Conservation (phyloP, 2,797 vertebrate genomes). For the Pseudomugil gertrudae region DNA sequence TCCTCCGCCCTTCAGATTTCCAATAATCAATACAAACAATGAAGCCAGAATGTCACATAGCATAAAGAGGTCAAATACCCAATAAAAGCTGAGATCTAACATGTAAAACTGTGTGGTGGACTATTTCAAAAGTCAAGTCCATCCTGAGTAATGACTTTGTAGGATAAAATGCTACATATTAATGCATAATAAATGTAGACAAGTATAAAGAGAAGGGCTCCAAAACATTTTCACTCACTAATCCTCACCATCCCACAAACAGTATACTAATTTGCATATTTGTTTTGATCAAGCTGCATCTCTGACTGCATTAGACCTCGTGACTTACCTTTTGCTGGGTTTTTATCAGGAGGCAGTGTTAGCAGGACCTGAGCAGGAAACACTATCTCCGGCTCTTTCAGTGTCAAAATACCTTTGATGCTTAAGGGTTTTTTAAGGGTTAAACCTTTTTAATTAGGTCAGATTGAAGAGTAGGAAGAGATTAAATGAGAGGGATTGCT, state of each 20-base stretch:
- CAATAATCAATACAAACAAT: neutral
- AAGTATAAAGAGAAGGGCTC: too few species aligned
- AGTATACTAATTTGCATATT: too few species aligned
- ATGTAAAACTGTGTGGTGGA: too few species aligned
- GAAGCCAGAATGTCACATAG: neutral
- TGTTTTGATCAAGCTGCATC: too few species aligned
- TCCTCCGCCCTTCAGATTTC: neutral
- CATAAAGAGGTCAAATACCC: neutral
- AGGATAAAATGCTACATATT: too few species aligned
- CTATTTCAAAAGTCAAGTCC: too few species aligned
- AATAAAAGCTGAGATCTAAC: neutral
- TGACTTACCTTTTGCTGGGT: neutral
- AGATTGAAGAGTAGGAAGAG: slow-evolving; percentile 12
- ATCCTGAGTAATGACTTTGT: too few species aligned
- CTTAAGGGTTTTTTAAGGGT: neutral
- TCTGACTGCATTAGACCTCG: too few species aligned
- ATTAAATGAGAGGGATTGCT: neutral
- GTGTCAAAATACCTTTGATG: too few species aligned
- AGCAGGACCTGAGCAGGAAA: neutral
- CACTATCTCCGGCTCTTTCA: neutral
- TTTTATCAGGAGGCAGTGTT: neutral
- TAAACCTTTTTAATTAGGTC: neutral
- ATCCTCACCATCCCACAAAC: too few species aligned
- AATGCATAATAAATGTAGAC: too few species aligned
- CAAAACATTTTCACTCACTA: too few species aligned